Percentiles rank a stretch among this genome's conserved stretches.
phyloP scores from a whole-genome alignment of 2,888 invertebrate species.

The Apamea monoglypha region DNA sequence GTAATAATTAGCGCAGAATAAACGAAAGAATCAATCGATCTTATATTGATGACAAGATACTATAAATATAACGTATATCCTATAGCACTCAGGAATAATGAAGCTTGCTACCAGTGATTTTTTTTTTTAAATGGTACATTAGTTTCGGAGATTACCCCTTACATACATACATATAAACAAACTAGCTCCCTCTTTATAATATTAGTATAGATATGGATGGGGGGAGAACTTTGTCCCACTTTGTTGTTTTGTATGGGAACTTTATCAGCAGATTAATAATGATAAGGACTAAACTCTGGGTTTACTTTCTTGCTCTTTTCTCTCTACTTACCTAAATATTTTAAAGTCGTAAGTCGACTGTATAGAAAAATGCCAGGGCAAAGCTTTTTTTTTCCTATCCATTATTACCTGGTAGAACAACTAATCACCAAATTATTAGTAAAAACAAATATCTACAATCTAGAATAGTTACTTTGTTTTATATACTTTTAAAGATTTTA shows the following conservation, averaged over 20 bases:
- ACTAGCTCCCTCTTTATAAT: too few species aligned
- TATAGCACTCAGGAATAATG: too few species aligned
- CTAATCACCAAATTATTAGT: not conserved
- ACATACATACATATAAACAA: too few species aligned
- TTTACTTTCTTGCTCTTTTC: not conserved
- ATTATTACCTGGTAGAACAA: not conserved
- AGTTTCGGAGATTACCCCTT: too few species aligned
- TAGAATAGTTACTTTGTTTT: not conserved
- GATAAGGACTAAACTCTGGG: not conserved
- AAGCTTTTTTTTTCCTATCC: not conserved
- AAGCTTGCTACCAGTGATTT: too few species aligned
- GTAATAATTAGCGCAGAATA: not conserved
- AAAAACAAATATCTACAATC: not conserved
- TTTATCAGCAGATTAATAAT: not conserved
- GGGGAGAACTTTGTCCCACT: not conserved
- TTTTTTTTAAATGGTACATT: too few species aligned
- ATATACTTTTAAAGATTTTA: not conserved
- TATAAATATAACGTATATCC: too few species aligned
- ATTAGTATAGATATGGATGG: not conserved
- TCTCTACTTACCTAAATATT: not conserved
- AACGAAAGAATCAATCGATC: not conserved
- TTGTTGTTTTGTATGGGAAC: too few species aligned
- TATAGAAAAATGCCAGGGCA: too few species aligned
- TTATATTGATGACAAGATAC: not conserved
- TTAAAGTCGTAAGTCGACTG: not conserved